phyloP scores from a whole-genome alignment of 2,888 invertebrate species.

The Sthenelais limicola region DNA sequence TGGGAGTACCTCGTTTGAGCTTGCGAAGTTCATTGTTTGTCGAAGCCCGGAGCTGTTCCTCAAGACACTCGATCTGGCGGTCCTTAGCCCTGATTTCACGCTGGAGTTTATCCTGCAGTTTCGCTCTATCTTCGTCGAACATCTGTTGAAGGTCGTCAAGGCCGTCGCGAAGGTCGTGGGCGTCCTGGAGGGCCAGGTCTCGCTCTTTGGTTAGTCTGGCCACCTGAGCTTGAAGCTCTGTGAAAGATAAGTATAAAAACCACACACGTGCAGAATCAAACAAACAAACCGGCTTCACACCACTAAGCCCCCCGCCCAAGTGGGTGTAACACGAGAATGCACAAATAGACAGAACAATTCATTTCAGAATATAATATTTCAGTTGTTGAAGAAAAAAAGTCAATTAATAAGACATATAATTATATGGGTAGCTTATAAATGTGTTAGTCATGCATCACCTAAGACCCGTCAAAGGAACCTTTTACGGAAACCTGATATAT shows the following conservation, averaged over 20 bases:
- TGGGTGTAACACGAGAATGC: too few relatives aligned
- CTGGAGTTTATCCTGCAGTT: conserved; percentile 41
- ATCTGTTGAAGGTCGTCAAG: conserved; percentile 38
- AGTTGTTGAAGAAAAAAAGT: too few relatives aligned
- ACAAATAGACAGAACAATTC: too few relatives aligned
- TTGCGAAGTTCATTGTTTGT: conserved; percentile 45
- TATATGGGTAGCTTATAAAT: neutral
- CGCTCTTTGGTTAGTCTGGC: conserved; percentile 25
- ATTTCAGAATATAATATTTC: too few relatives aligned
- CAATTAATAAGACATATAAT: neutral
- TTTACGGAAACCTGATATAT: neutral
- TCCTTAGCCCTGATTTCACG: conserved; percentile 48
- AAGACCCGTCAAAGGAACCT: neutral
- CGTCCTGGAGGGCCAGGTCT: conserved; percentile 27
- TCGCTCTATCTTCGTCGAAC: conserved; percentile 38
- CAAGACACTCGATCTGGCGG: conserved; percentile 50
- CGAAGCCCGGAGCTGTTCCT: conserved; percentile 48
- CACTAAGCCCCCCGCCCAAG: too few relatives aligned
- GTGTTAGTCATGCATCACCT: neutral
- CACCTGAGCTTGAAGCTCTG: conserved; percentile 23
- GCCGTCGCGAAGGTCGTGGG: conserved; percentile 20
- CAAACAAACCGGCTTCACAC: too few relatives aligned
- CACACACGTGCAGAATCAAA: too few relatives aligned
- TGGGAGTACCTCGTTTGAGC: conserved; percentile 45
- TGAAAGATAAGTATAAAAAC: neutral